Evolutionary conservation across 2,113 vertebrate genomes (phyloP).

Genomic region (Scomber scombrus): DNA sequence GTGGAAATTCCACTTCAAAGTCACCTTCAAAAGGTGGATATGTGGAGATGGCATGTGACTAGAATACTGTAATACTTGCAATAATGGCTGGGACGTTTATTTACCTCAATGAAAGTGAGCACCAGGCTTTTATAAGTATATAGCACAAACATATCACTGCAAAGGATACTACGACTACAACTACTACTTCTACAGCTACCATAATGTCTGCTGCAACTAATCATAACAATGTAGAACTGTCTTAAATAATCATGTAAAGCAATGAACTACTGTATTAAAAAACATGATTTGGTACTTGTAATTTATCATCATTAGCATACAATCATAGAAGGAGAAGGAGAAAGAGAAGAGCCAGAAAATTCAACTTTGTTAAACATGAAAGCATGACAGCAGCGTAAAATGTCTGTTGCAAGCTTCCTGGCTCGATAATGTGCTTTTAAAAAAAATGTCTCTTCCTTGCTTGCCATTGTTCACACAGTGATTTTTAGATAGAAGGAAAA

Average conservation of each 20-base stretch:
- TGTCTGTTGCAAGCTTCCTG: neutral
- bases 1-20: constrained; percentile 50
- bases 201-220: neutral
- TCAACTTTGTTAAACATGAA: neutral
- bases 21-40: constrained; percentile 57
- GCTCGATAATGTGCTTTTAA: neutral
- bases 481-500: constrained; percentile 25
- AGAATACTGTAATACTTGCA: constrained; percentile 51
- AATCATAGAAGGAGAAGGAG: no score
- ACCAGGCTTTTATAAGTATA: constrained; percentile 34
- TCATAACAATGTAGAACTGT: neutral
- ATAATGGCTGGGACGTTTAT: constrained; percentile 48
- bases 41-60: constrained; percentile 37
- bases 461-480: neutral
- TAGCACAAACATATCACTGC: neutral
- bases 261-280: constrained; percentile 16
- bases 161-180: neutral
- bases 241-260: neutral
- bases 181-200: neutral
- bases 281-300: neutral
- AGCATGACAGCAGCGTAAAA: neutral
- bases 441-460: neutral
- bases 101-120: constrained; percentile 31
- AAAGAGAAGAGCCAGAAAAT: no score
- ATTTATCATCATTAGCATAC: constrained; percentile 1